Percentiles rank a stretch among this genome's conserved stretches.
These are phyloP conservation scores for Vulpes lagopus DNA, from an alignment of 2,113 vertebrate species.

Conservation along the genomic window DNA sequence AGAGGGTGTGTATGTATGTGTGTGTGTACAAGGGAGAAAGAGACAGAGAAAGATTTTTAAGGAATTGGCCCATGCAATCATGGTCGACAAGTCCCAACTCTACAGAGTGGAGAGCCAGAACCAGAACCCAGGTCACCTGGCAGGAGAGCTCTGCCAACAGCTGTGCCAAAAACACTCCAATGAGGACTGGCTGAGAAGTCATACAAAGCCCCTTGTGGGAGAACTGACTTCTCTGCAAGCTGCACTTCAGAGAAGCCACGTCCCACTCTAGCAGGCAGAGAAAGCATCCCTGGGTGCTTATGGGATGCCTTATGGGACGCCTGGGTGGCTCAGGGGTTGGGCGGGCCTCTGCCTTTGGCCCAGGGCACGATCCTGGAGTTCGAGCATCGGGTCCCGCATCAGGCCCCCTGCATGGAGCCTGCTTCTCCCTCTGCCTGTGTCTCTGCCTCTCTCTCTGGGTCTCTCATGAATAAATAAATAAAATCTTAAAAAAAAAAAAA, in stretches of 20 bases:
- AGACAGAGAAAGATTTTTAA: neutral
- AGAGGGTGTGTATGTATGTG: neutral
- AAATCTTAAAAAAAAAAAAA: too few species aligned
- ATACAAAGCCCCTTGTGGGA: neutral
- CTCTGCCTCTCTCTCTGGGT: too few species aligned
- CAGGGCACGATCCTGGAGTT: too few species aligned
- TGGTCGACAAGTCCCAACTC: neutral
- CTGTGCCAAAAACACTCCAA: neutral
- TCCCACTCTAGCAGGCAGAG: fast-evolving
- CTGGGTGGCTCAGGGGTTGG: too few species aligned
- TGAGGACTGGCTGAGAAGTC: neutral
- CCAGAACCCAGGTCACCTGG: neutral
- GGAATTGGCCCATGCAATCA: neutral
- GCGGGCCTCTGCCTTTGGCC: too few species aligned
- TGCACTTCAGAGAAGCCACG: neutral
- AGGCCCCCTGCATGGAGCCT: too few species aligned
- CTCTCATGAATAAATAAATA: too few species aligned
- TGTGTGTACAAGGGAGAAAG: neutral
- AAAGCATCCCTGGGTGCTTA: too few species aligned
- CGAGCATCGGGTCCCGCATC: too few species aligned
- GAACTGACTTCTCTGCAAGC: neutral
- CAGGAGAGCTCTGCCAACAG: neutral
- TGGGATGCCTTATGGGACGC: too few species aligned
- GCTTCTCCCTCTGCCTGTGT: too few species aligned
- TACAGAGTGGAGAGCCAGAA: neutral